Evolutionary conservation across 2,797 vertebrate species (phyloP).

Genomic region (Peromyscus nudipes): DNA sequence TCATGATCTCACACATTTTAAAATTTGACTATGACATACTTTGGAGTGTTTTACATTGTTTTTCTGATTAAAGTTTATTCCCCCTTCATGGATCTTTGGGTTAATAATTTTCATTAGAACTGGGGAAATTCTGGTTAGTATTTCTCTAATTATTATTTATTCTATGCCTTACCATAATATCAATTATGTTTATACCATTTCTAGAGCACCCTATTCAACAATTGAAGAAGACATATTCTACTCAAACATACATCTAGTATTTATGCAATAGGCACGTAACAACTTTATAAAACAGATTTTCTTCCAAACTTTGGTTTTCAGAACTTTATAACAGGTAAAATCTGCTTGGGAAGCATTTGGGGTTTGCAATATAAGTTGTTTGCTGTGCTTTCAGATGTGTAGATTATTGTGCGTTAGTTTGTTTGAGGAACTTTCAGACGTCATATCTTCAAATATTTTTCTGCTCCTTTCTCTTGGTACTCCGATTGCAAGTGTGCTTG

Average conservation of each 20-base stretch:
- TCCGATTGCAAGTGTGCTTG: background rate
- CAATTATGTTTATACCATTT: background rate
- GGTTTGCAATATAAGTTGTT: background rate
- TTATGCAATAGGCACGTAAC: background rate
- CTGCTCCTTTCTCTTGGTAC: background rate
- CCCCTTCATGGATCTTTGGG: background rate
- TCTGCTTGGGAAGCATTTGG: background rate
- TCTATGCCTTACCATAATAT: background rate
- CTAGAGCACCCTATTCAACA: background rate
- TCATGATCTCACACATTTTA: background rate
- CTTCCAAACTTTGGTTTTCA: background rate
- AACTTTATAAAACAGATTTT: slow-evolving; percentile 36
- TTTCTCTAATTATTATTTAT: slow-evolving; percentile 17
- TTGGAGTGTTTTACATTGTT: background rate
- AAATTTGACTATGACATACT: background rate
- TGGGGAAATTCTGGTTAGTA: background rate
- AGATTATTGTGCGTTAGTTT: background rate
- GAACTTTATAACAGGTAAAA: background rate
- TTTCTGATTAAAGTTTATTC: slow-evolving; percentile 9
- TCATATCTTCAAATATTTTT: slow-evolving; percentile 11
- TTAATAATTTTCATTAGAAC: slow-evolving; percentile 48
- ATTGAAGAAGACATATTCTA: slow-evolving; percentile 2
- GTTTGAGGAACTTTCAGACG: background rate
- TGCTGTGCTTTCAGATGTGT: background rate
- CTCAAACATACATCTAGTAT: background rate